Conservation (phyloP, 2,888 invertebrate genomes). For the Cheilosia vernalis region DNA sequence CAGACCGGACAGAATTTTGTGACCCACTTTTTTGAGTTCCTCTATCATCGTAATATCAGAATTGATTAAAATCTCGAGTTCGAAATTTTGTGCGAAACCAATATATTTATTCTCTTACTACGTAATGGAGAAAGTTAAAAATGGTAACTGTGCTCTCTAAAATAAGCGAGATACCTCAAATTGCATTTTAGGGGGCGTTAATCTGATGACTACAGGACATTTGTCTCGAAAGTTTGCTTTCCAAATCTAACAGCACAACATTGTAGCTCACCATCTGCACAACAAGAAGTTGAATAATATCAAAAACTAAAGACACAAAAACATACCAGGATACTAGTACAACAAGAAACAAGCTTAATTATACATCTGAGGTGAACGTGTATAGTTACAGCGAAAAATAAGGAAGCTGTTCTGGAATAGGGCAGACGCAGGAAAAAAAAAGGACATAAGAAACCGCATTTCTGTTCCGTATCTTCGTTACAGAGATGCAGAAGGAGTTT, state of each 20-base stretch:
- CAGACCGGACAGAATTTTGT: too few species aligned
- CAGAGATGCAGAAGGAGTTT: constrained; percentile 5
- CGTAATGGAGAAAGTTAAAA: too few species aligned
- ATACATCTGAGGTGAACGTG: constrained; percentile 59
- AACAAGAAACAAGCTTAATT: constrained; percentile 56
- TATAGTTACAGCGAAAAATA: constrained; percentile 33
- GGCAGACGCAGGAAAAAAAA: constrained; percentile 1
- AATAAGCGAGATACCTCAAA: too few species aligned
- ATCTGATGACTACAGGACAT: not conserved
- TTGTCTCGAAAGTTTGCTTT: not conserved
- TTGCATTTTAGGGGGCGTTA: too few species aligned
- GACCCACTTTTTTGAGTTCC: too few species aligned
- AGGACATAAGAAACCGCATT: constrained; percentile 54
- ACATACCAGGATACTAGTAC: constrained; percentile 7
- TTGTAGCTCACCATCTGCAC: not conserved
- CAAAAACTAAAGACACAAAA: constrained; percentile 5
- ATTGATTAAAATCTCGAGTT: too few species aligned
- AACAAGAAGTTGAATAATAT: constrained; percentile 4
- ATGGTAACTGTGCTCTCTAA: too few species aligned
- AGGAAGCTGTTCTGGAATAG: constrained; percentile 7
- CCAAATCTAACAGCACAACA: constrained; percentile 3
- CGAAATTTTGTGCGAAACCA: too few species aligned
- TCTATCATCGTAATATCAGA: too few species aligned
- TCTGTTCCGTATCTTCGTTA: constrained; percentile 25
- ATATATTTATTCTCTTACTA: too few species aligned